A percentile compares a stretch with the other conserved stretches of the same genome.
phyloP scores from a whole-genome alignment of 2,797 vertebrate genomes.

The Psittacula derbiana region DNA sequence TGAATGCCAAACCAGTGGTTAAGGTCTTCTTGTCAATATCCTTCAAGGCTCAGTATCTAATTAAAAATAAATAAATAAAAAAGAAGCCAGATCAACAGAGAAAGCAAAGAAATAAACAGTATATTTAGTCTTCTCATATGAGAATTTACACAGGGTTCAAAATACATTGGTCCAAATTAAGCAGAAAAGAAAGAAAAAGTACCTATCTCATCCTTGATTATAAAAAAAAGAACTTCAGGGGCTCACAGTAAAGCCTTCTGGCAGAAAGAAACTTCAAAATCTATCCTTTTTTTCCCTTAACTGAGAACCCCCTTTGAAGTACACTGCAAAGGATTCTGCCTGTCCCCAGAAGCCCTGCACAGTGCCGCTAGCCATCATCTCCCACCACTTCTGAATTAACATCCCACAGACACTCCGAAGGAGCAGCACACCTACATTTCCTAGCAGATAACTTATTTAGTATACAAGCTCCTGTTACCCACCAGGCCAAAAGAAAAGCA shows the following conservation, averaged over 20 bases:
- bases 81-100: not conserved
- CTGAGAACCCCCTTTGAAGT: constrained; percentile 62
- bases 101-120: constrained; percentile 2
- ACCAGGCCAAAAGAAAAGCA: constrained; percentile 61
- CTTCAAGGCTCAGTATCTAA: not conserved
- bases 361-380: constrained; percentile 54
- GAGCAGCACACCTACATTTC: constrained; percentile 49
- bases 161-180: constrained; percentile 58
- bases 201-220: constrained; percentile 61
- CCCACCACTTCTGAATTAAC: constrained; percentile 61
- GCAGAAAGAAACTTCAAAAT: constrained; percentile 74
- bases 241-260: constrained; percentile 63
- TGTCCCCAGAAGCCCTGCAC: constrained; percentile 59
- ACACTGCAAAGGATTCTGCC: constrained; percentile 52
- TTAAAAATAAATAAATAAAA: constrained; percentile 1
- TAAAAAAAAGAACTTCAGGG: constrained; percentile 66
- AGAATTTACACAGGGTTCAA: constrained; percentile 13
- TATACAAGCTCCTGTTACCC: constrained; percentile 36
- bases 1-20: not conserved
- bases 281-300: constrained; percentile 57
- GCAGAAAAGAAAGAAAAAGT: constrained; percentile 60
- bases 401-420: constrained; percentile 46
- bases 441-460: constrained; percentile 66
- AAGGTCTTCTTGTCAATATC: not conserved
- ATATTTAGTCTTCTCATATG: not conserved